A percentile compares a stretch with the other conserved stretches of the same genome.
Conservation (phyloP, 2,797 vertebrate species). For the Coracias cyanogaster region DNA sequence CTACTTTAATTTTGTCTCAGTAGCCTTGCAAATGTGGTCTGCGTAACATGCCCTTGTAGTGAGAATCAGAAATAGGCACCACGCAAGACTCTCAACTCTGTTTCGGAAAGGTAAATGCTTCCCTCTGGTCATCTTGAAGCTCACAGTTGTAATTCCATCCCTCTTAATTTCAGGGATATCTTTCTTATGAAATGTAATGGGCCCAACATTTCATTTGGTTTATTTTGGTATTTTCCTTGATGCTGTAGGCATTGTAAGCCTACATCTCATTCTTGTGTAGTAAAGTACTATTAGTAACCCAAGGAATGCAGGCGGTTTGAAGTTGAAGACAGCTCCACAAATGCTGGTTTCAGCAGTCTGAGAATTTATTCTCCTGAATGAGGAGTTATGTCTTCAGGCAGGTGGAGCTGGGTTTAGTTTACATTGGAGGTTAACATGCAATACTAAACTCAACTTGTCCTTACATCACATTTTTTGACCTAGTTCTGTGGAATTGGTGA, state of each 20-base stretch:
- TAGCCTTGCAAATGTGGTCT: background rate
- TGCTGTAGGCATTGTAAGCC: background rate
- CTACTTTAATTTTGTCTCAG: background rate
- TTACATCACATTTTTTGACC: background rate
- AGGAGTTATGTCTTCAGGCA: background rate
- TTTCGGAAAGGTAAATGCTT: conserved; percentile 34
- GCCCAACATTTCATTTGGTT: background rate
- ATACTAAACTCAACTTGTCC: background rate
- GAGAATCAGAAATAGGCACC: background rate
- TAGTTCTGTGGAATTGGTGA: background rate
- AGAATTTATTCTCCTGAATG: background rate
- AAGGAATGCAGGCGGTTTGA: background rate
- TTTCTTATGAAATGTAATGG: background rate
- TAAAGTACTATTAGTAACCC: background rate
- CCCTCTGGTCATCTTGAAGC: background rate
- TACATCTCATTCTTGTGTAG: background rate
- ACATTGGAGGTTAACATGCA: background rate
- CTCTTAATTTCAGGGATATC: background rate
- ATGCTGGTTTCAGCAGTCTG: background rate
- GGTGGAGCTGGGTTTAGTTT: background rate
- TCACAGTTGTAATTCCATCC: background rate
- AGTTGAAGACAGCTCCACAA: background rate
- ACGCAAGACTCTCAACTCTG: background rate
- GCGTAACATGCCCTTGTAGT: background rate
- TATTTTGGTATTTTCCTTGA: background rate